Evolutionary conservation across 2,113 vertebrate species (phyloP).

Genomic region (Cottus gobio): DNA sequence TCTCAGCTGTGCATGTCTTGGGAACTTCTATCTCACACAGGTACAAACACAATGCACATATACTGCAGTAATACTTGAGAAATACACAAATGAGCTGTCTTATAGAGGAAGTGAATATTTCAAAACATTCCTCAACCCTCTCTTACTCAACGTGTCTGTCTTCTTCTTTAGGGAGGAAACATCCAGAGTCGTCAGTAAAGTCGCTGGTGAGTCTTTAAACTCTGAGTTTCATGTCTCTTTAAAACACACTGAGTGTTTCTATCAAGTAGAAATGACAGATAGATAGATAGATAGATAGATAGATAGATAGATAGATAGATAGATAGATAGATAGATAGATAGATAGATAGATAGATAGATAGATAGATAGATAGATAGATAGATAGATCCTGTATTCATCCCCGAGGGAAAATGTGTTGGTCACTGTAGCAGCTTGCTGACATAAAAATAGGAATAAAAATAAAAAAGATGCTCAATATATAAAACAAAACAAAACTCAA

Average conservation of each 20-base stretch:
- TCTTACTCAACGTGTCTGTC: background rate
- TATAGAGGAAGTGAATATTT: background rate
- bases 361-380: too few species aligned
- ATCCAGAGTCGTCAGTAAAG: slow-evolving; percentile 51
- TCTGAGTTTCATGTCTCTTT: background rate
- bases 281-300: too few species aligned
- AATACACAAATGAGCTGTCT: background rate
- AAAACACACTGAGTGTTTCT: background rate
- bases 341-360: too few species aligned
- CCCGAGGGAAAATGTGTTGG: too few species aligned
- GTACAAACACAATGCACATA: slow-evolving; percentile 36
- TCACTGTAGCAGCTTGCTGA: too few species aligned
- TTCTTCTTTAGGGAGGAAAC: slow-evolving; percentile 57
- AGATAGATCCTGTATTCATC: too few species aligned
- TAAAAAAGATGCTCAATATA: too few species aligned
- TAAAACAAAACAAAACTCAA: too few species aligned
- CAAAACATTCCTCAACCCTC: background rate
- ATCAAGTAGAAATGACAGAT: background rate
- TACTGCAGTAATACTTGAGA: background rate
- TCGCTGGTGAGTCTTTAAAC: slow-evolving; percentile 65
- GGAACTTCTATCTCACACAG: slow-evolving; percentile 60
- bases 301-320: too few species aligned
- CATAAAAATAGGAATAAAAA: too few species aligned
- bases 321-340: too few species aligned
- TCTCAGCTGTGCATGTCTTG: slow-evolving; percentile 63